A percentile compares a stretch with the other conserved stretches of the same genome.
Evolutionary conservation across 2,888 invertebrate species (phyloP).

Genomic region (Sarcophaga carnaria): DNA sequence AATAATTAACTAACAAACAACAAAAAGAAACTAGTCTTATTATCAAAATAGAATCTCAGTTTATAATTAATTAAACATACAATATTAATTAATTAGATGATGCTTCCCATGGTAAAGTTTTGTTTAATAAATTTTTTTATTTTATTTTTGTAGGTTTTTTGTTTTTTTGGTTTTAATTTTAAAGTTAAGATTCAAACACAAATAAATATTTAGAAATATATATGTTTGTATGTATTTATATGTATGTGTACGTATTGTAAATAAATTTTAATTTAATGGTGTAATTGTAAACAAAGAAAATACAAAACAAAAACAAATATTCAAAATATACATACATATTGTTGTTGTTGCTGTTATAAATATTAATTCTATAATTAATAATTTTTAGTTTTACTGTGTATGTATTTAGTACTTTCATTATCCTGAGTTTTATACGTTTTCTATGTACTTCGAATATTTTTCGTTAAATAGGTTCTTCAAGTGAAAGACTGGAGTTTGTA

Average conservation of each 20-base stretch:
- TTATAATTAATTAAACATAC: slow-evolving; percentile 3
- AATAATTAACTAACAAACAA: background rate
- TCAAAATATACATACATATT: background rate
- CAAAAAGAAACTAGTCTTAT: slow-evolving; percentile 59
- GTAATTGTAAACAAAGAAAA: slow-evolving; percentile 7
- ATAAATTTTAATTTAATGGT: slow-evolving; percentile 12
- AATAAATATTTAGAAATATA: background rate
- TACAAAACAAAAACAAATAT: too few relatives aligned
- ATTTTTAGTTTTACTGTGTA: background rate
- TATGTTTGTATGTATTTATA: background rate
- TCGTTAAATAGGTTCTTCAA: background rate
- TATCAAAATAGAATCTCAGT: slow-evolving; percentile 60
- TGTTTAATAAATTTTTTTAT: slow-evolving; percentile 22
- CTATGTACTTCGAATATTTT: background rate
- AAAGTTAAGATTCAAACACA: background rate
- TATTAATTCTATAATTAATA: background rate
- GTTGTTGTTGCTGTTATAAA: background rate
- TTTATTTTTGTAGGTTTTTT: slow-evolving; percentile 15
- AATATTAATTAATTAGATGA: slow-evolving; percentile 1
- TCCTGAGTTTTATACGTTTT: background rate
- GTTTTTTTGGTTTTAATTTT: background rate
- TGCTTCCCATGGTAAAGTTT: slow-evolving; percentile 31
- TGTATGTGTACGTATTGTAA: slow-evolving; percentile 12
- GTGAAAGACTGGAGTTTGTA: background rate
- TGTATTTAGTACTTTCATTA: background rate